Base-by-base conservation (phyloP, 2,888 invertebrate genomes). In the Brenthis ino region DNA sequence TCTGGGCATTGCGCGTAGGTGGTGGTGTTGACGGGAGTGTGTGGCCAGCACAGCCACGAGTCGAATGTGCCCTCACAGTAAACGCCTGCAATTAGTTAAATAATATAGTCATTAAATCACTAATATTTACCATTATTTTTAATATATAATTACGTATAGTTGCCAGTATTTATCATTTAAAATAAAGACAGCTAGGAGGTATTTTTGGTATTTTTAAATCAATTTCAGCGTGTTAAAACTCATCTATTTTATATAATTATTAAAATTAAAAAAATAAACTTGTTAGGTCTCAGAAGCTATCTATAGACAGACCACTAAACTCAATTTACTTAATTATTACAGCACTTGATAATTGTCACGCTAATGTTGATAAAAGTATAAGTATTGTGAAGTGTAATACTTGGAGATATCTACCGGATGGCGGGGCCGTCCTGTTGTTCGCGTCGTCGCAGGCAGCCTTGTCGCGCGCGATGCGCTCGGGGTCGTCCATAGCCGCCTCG, bases 11-110 rank as follows among this genome's bases (percentile, higher is more conserved):
- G 93, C 74, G 94, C 94, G 85, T 89, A 94, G 53, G 95, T 96
- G 67, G 94, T 93, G 75, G 88, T 82, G 77, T 96, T 96, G 78
- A 95, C 93, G 53, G 93, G 90, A 14, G 97, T 97, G 91, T 95
- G 94, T 72, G 96, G 95, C 94, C 95, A 95, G 85, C 97, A 98
- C 37, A 95, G 94, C 97, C 97, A 97, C 64, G 95, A 95, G 88
- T 98, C 97, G 90, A 96, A 98, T 43, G 95, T 95, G 74, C 96
- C 95, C 57, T 94, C 94, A 85, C 97, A 97, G 87, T 94, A 95
- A 57, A 90, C 77, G 28, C 92, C 96, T 95, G 91, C 50, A 89
- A 60, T 37, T 37, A 64, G 4, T 57, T 47, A 33, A n/a, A 55
- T 28, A 37, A 37, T 37, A 43, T 0, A 28, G 2, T 43, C 37